Conservation (phyloP, 2,797 vertebrate species). For the Morelia viridis region DNA sequence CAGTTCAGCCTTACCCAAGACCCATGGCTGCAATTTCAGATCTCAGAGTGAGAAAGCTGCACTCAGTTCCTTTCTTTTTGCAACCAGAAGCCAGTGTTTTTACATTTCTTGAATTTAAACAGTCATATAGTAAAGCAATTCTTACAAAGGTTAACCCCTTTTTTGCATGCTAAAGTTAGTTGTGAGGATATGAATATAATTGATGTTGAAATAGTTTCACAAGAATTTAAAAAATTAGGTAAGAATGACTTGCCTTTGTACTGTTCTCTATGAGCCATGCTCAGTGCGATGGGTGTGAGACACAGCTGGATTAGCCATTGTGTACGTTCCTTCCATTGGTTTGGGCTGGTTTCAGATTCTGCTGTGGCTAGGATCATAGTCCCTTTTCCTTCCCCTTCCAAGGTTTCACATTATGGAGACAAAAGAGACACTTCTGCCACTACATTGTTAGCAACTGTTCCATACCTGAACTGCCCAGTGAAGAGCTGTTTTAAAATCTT, state of each 20-base stretch:
- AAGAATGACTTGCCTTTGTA: not conserved
- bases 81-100: conserved; percentile 5
- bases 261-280: not conserved
- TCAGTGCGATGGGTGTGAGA: not conserved
- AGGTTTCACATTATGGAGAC: not conserved
- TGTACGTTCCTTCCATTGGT: not conserved
- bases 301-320: not conserved
- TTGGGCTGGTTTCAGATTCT: not conserved
- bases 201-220: not conserved
- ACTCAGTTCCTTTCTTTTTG: not conserved
- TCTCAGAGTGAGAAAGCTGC: not conserved
- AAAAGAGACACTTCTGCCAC: conserved; percentile 29
- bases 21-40: not conserved
- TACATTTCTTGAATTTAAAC: not conserved
- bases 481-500: conserved; percentile 87
- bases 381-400: not conserved
- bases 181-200: not conserved
- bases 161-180: not conserved
- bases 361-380: not conserved
- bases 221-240: not conserved
- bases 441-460: not conserved
- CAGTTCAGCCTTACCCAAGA: not conserved
- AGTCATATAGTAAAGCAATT: not conserved
- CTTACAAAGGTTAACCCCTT: not conserved
- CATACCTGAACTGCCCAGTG: conserved; percentile 89